Evolutionary conservation across 2,888 invertebrate genomes (phyloP).

Genomic region (Plagodis pulveraria): DNA sequence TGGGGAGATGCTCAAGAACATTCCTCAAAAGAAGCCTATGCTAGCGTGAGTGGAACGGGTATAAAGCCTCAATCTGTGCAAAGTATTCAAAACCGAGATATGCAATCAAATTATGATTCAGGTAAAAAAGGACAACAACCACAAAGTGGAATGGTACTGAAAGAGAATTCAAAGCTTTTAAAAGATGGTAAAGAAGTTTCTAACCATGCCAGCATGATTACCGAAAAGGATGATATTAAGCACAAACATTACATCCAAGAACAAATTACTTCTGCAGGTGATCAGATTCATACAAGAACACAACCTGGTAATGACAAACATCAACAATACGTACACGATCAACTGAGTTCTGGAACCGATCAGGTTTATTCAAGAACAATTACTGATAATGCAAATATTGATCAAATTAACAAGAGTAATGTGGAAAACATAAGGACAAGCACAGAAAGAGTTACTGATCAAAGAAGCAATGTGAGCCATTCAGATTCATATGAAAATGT

Average conservation of each 20-base stretch:
- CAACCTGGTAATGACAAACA: constrained; percentile 43
- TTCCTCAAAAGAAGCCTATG: constrained; percentile 79
- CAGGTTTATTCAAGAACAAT: constrained; percentile 37
- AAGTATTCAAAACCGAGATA: constrained; percentile 80
- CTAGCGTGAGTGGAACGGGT: constrained; percentile 83
- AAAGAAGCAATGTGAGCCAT: constrained; percentile 38
- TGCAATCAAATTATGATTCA: constrained; percentile 83
- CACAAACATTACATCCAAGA: constrained; percentile 66
- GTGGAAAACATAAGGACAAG: constrained; percentile 38
- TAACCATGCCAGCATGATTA: constrained; percentile 66
- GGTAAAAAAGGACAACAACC: constrained; percentile 81
- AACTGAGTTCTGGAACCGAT: constrained; percentile 49
- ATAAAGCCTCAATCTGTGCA: constrained; percentile 84
- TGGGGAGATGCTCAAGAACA: constrained; percentile 81
- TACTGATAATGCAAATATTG: constrained; percentile 32
- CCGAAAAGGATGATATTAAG: constrained; percentile 71
- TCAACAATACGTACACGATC: constrained; percentile 62
- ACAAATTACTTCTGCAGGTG: constrained; percentile 50
- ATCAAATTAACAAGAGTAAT: constrained; percentile 36
- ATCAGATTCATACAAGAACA: constrained; percentile 37
- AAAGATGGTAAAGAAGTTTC: constrained; percentile 74
- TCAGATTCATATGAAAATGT: constrained; percentile 50
- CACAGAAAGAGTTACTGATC: constrained; percentile 34
- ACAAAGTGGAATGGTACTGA: constrained; percentile 64
- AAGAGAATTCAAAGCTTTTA: constrained; percentile 71